Base-by-base conservation (phyloP, 2,113 vertebrate genomes). In the Bungarus multicinctus region DNA sequence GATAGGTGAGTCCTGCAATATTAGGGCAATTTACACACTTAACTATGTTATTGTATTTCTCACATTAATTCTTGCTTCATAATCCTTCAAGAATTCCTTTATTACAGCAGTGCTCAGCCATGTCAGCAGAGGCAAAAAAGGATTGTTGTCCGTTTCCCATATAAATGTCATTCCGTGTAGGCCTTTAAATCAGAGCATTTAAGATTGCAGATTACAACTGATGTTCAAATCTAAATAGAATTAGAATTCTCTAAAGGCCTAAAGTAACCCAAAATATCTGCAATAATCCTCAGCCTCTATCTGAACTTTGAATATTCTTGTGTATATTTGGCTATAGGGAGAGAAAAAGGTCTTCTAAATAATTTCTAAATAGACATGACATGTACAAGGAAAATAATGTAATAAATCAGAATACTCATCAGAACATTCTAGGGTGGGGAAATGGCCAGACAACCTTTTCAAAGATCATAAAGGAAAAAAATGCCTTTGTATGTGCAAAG, bases 51-150 rank as follows among this genome's bases (percentile, higher is more conserved):
- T 91, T 55, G 0, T 92, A 6, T 88, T 1, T 47, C 5, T 43
- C 27, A 43, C 3, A 85, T 12, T 69, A 86, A 90, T 94, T 94
- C 89, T 6, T 0, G 81, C 94, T 95, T 94, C 90, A 16, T 88
- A 10, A 12, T 47, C 58, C 0, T 0, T 22, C 91, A n/a, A 20
- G 60, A 60, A 89, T 39, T 94, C 91, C 64, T 81, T 93, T 74
- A 91, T 93, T 90, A 91, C 69, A 96, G 52, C 94, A 94, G 92
- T 93, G 89, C 92, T 92, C 95, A 95, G 10, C 92, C 92, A 90
- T 57, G 93, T 69, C 16, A n/a, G 2, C 91, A 93, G 88, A 52
- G 53, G 89, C 53, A 91, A 94, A 58, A 91, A 45, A 93, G 25
- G 25, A 91, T 90, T 53, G 54, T 91, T 53, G 86, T 90, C 94